Percentiles rank a stretch among this genome's conserved stretches.
Conservation (phyloP, 2,888 invertebrate genomes). For the Carpatolechia fugitivella region DNA sequence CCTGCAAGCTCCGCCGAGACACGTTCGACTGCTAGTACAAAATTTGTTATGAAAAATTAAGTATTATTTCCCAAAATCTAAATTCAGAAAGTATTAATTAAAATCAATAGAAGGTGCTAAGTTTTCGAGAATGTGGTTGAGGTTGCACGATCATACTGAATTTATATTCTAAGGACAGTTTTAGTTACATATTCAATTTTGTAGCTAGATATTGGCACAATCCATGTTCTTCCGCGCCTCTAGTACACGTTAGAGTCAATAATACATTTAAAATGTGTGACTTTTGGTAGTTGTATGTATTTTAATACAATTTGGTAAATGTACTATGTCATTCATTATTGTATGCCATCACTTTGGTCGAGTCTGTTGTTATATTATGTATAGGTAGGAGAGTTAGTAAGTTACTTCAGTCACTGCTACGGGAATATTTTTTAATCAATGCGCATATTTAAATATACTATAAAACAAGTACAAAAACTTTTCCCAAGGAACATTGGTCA, state of each 20-base stretch:
- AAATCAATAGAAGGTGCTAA: slow-evolving; percentile 60
- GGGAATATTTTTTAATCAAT: too few species aligned
- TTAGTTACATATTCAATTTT: slow-evolving; percentile 21
- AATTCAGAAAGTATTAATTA: slow-evolving; percentile 73
- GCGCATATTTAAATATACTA: too few species aligned
- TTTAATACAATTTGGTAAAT: not conserved
- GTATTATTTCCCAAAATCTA: slow-evolving; percentile 74
- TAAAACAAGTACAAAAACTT: too few species aligned
- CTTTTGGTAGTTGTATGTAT: slow-evolving; percentile 16
- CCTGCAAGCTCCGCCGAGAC: slow-evolving; percentile 52
- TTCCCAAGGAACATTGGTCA: too few species aligned
- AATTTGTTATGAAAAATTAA: slow-evolving; percentile 59
- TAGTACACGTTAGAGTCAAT: slow-evolving; percentile 50
- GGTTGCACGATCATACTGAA: slow-evolving; percentile 42
- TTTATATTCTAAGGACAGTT: slow-evolving; percentile 4
- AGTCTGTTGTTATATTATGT: not conserved
- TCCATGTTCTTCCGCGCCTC: slow-evolving; percentile 66
- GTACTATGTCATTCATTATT: slow-evolving; percentile 6
- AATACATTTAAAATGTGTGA: slow-evolving; percentile 34
- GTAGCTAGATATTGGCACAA: slow-evolving; percentile 50
- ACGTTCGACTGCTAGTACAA: slow-evolving; percentile 70
- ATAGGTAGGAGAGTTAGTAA: too few species aligned
- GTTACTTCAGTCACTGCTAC: too few species aligned
- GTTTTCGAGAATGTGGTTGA: slow-evolving; percentile 43
- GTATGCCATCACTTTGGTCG: slow-evolving; percentile 5